Evolutionary conservation across 64 coral and sea anemone species (phyloP).

Genomic region (Trachythela sp.): DNA sequence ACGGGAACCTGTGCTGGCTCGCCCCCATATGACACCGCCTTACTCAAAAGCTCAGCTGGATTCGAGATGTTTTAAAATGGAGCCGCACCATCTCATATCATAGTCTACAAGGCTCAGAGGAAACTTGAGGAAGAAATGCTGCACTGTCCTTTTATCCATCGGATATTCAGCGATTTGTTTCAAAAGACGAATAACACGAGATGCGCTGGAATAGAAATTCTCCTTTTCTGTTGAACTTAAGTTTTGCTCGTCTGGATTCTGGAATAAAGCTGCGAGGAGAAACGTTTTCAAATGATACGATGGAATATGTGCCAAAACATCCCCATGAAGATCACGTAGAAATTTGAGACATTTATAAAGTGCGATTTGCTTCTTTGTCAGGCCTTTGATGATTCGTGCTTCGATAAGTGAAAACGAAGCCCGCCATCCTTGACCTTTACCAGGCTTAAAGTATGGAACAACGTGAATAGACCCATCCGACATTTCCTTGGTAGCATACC

Average conservation of each 20-base stretch:
- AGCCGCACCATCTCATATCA: neutral
- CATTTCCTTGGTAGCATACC: no score
- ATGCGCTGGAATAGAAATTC: neutral
- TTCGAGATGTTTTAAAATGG: no score
- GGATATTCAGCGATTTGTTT: neutral
- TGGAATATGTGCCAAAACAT: neutral
- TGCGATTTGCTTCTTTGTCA: neutral
- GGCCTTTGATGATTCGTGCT: neutral
- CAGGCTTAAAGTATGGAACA: neutral
- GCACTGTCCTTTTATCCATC: neutral
- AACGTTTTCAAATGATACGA: constrained; percentile 1
- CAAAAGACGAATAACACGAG: neutral
- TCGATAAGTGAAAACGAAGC: neutral
- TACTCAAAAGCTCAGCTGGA: no score
- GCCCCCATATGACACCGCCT: no score
- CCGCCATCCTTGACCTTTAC: neutral
- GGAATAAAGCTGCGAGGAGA: neutral
- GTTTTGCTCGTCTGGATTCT: neutral
- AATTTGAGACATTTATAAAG: neutral
- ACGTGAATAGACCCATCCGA: neutral
- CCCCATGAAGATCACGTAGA: neutral
- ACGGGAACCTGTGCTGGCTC: no score
- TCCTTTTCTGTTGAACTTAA: neutral
- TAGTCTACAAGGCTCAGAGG: neutral
- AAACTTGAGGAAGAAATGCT: neutral